Base-by-base conservation (phyloP, 2,797 vertebrate genomes). In the Eulemur mongoz region DNA sequence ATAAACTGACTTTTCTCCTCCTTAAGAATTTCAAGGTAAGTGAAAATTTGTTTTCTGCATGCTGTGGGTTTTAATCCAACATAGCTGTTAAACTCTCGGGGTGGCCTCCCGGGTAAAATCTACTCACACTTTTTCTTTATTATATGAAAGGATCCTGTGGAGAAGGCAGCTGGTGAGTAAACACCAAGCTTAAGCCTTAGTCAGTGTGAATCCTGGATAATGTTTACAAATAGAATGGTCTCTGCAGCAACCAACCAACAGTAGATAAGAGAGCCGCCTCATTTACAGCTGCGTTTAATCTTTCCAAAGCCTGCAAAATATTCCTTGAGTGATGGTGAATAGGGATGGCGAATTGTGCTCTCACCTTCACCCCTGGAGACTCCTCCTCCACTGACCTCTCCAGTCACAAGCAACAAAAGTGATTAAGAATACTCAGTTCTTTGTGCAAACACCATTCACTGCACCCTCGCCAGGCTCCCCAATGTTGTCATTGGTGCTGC, bases 41-140 rank as follows among this genome's bases (percentile, higher is more conserved):
- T 76, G 83, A 82, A 91, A 83, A 45, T 80, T 7, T 65, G 1
- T 72, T 54, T 91, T 83, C 79, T 89, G 25, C 70, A 5, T 94
- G 82, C 80, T 92, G n/a, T 50, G 94, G 80, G 54, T 93, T 87
- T 98, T 89, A 89, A 90, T 94, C 61, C 81, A 88, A 80, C 86
- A 52, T 73, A 75, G 35, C 72, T 83, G 54, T 91, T 89, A 76
- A 73, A 73, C 69, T 87, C 81, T 70, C 83, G 2, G 11, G 43
- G 23, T 14, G 15, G 75, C 50, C 40, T 87, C 35, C 27, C 38
- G 80, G 86, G 91, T 82, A 65, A 79, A 81, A 18, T 85, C 79
- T 78, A 18, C 75, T 95, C 87, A 81, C 48, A 30, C 48, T 35
- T 91, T 92, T 80, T 89, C 89, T 92, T 89, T 93, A 73, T 95